phyloP scores from a whole-genome alignment of 2,113 vertebrate species.

The Vidua macroura region DNA sequence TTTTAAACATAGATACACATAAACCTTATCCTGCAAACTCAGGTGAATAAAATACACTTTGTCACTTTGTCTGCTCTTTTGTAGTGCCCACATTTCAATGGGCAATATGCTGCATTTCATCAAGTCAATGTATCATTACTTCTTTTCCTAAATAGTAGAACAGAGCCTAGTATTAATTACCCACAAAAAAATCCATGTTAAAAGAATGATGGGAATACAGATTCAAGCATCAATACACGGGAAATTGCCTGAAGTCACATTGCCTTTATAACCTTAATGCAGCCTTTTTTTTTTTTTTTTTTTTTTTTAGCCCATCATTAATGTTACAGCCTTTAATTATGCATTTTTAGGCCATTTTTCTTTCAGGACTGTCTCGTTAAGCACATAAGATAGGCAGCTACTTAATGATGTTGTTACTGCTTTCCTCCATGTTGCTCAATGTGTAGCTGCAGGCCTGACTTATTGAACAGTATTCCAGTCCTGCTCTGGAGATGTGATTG shows the following conservation, averaged over 20 bases:
- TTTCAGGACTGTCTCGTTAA: not conserved
- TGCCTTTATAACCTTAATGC: not conserved
- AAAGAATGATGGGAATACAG: not conserved
- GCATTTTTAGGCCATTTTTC: not conserved
- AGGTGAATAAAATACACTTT: not conserved
- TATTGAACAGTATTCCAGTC: not conserved
- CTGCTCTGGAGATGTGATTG: not conserved
- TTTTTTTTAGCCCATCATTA: not conserved
- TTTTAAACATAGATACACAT: not conserved
- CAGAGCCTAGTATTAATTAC: not conserved
- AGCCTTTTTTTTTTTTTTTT: not conserved
- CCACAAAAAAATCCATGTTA: not conserved
- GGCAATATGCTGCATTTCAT: not conserved
- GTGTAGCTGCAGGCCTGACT: not conserved
- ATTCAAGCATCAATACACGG: not conserved
- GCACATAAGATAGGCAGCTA: not conserved
- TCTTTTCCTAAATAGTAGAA: not conserved
- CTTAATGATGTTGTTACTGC: not conserved
- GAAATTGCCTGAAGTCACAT: not conserved
- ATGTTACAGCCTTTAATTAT: not conserved
- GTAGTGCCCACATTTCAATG: not conserved
- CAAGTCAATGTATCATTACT: not conserved
- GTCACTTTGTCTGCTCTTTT: not conserved
- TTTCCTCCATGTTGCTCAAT: not conserved
- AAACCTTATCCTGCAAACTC: not conserved